phyloP scores from a whole-genome alignment of 2,888 invertebrate genomes.

The Himalopsyche kuldschensis region DNA sequence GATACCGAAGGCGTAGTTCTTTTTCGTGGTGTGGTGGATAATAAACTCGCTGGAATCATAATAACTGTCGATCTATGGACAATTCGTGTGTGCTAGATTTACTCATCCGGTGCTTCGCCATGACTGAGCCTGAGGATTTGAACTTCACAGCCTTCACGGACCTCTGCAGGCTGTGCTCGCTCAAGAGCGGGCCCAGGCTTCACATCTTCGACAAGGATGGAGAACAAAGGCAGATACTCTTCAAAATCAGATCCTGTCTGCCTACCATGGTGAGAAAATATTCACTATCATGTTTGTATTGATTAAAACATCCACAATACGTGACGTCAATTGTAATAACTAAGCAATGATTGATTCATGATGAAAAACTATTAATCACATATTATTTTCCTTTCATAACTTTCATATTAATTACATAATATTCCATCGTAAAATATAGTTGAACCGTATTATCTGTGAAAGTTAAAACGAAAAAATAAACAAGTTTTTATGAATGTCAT shows the following conservation, averaged over 20 bases:
- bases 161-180: slow-evolving; percentile 70
- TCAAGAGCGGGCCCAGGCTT: slow-evolving; percentile 69
- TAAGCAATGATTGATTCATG: neutral
- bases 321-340: neutral
- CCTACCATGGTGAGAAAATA: slow-evolving; percentile 66
- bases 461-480: too few relatives aligned
- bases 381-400: too few relatives aligned
- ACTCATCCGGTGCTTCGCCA: slow-evolving; percentile 63
- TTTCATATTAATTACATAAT: too few relatives aligned
- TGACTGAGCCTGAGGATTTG: slow-evolving; percentile 69
- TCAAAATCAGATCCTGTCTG: slow-evolving; percentile 70
- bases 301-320: neutral
- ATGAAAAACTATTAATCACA: neutral
- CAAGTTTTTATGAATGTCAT: too few relatives aligned
- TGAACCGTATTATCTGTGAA: too few relatives aligned
- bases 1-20: neutral
- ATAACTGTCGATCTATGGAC: slow-evolving; percentile 52
- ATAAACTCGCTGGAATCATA: neutral
- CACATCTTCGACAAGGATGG: slow-evolving; percentile 74
- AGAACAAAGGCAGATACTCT: slow-evolving; percentile 69
- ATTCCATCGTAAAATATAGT: too few relatives aligned
- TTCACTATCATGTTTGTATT: neutral
- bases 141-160: slow-evolving; percentile 70
- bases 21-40: neutral
- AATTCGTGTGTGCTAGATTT: slow-evolving; percentile 63